Conservation (phyloP, 2,797 vertebrate species). For the Triplophysa yarkandensis region DNA sequence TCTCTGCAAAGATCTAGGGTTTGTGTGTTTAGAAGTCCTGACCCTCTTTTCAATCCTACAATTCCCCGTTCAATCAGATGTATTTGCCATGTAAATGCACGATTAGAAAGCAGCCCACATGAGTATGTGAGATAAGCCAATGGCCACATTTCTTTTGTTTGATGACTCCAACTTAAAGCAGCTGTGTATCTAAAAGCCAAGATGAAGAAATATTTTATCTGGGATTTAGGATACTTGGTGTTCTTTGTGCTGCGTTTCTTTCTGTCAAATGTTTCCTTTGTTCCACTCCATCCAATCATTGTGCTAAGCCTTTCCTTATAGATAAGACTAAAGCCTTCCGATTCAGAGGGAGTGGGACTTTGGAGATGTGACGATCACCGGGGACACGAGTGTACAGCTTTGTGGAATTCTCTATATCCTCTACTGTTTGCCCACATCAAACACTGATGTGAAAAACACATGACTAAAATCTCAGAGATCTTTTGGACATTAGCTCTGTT, state of each 20-base stretch:
- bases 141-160: slow-evolving; percentile 15
- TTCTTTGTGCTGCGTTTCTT: slow-evolving; percentile 19
- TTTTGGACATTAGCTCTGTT: neutral
- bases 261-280: slow-evolving; percentile 51
- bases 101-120: slow-evolving; percentile 48
- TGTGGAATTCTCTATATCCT: slow-evolving; percentile 42
- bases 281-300: slow-evolving; percentile 49
- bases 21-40: slow-evolving; percentile 24
- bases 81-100: slow-evolving; percentile 37
- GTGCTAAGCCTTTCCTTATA: slow-evolving; percentile 50
- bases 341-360: slow-evolving; percentile 40
- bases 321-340: slow-evolving; percentile 54
- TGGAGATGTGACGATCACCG: slow-evolving; percentile 35
- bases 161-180: slow-evolving; percentile 40
- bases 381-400: slow-evolving; percentile 21
- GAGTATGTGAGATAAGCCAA: slow-evolving; percentile 47
- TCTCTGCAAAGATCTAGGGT: slow-evolving; percentile 9
- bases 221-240: slow-evolving; percentile 47
- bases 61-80: slow-evolving; percentile 46
- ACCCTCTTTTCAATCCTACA: slow-evolving; percentile 30
- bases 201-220: slow-evolving; percentile 52
- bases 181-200: slow-evolving; percentile 47
- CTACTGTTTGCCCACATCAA: slow-evolving; percentile 31
- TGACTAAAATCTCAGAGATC: slow-evolving; percentile 27
- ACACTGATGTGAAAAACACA: slow-evolving; percentile 21